Evolutionary conservation across 1,140 invertebrate species (phyloP).

Genomic region (Araneus ventricosus): DNA sequence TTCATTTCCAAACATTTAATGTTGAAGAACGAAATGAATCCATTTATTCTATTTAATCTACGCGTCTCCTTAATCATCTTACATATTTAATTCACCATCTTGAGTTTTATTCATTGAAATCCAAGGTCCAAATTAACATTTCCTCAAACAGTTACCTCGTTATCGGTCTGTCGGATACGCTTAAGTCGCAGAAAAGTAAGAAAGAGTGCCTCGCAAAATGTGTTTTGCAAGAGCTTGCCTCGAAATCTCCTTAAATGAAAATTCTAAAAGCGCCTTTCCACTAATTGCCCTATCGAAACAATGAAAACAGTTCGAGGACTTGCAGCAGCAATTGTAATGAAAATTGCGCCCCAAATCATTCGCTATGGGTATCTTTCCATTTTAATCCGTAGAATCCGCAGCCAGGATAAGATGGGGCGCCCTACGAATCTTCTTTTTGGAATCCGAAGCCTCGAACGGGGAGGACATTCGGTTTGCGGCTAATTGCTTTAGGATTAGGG

Average conservation of each 20-base stretch:
- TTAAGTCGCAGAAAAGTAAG: conserved; percentile 11
- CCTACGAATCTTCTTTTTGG: conserved; percentile 2
- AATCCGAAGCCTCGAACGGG: not conserved
- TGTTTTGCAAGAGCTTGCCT: not conserved
- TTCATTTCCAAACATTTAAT: not conserved
- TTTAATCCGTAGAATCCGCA: conserved; percentile 1
- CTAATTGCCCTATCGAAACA: conserved; percentile 27
- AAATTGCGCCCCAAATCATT: conserved; percentile 34
- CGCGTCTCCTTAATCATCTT: not conserved
- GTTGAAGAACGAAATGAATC: not conserved
- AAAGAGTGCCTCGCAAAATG: not conserved
- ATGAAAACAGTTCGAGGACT: conserved; percentile 9
- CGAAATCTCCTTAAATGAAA: conserved; percentile 6
- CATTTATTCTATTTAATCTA: not conserved
- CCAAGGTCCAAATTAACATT: not conserved
- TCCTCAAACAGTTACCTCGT: conserved; percentile 25
- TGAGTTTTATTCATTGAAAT: not conserved
- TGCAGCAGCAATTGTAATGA: conserved; percentile 17
- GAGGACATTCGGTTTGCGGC: conserved; percentile 46
- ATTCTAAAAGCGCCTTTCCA: not conserved
- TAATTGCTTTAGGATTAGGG: conserved; percentile 71
- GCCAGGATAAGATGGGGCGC: not conserved
- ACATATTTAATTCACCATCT: not conserved
- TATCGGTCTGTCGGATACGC: not conserved
- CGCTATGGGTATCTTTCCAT: not conserved